phyloP scores from a whole-genome alignment of 2,797 vertebrate genomes.

The Danio kyathit region DNA sequence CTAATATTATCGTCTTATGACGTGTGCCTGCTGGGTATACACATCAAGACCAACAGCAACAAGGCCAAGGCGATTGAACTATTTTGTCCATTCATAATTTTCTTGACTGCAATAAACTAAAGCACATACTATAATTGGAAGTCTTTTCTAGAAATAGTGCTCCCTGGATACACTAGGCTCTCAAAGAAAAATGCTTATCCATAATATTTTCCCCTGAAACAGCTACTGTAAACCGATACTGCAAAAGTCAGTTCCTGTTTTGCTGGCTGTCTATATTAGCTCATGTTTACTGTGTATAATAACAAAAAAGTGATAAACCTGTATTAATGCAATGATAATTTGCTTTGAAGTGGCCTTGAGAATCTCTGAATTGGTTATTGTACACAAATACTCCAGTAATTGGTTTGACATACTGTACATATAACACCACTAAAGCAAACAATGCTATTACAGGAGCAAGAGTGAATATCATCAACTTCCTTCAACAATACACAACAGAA shows the following conservation, averaged over 20 bases:
- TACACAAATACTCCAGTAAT: slow-evolving; percentile 32
- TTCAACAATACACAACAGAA: neutral
- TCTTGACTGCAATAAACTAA: neutral
- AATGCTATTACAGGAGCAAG: neutral
- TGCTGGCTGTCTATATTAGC: slow-evolving; percentile 22
- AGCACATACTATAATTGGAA: neutral
- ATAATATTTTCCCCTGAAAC: neutral
- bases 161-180: neutral
- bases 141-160: neutral
- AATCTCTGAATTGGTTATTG: slow-evolving; percentile 44
- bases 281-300: neutral
- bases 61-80: neutral
- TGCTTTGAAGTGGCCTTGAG: slow-evolving; percentile 27
- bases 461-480: neutral
- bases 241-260: neutral
- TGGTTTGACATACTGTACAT: neutral
- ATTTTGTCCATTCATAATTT: neutral
- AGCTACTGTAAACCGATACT: neutral
- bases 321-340: slow-evolving; percentile 10
- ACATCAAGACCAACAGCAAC: neutral
- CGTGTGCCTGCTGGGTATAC: no score
- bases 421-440: neutral
- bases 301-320: slow-evolving; percentile 38
- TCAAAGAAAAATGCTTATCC: neutral
- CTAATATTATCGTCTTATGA: no score